Evolutionary conservation across 1,140 invertebrate genomes (phyloP), one percentile per base, ranked within the genome.

Genomic region (Telenomus remus): DNA sequence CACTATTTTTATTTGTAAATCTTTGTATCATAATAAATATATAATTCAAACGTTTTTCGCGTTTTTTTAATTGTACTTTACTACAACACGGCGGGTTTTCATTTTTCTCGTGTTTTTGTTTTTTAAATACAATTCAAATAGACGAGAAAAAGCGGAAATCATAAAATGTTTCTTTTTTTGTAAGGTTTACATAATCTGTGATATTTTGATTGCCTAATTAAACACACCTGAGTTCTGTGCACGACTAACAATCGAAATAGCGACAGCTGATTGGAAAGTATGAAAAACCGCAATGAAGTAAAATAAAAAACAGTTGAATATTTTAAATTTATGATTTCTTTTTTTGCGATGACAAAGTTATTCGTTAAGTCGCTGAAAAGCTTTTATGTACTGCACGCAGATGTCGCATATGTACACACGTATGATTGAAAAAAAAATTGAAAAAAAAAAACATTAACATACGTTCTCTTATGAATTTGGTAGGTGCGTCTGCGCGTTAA

Each of bases 191-290:
- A 77, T 77, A 72, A 77, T 77, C 68, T 77, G 74, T 77, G 74
- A 77, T 71, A 72, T 77, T 71, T 77, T 77, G 37, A 77, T 77
- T 77, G 74, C 66, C 74, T 72, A 68, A 77, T 76, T 71, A 63
- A 71, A 63, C 47, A 59, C 61, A 59, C 15, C 60, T 70, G 55
- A 70, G 48, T 70, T 76, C 19, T 27, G 19, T 27, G 19, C 19
- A 27, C 6, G 9, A 65, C n/a, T 12, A 63, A 57, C 57, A 66
- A 56, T 44, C 65, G 63, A 10, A 56, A 55, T 39, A n/a, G 37
- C n/a, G n/a, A 4, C 9, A 50, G 34, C 15, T 15, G 15, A 7
- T 13, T 15, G 9, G 8, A 50, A 39, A 53, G 33, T 35, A 53
- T 49, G 37, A 43, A 37, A 53, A 48, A 42, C 3, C 1, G 44